phyloP scores from a whole-genome alignment of 2,797 vertebrate genomes.

The Rhincodon typus region DNA sequence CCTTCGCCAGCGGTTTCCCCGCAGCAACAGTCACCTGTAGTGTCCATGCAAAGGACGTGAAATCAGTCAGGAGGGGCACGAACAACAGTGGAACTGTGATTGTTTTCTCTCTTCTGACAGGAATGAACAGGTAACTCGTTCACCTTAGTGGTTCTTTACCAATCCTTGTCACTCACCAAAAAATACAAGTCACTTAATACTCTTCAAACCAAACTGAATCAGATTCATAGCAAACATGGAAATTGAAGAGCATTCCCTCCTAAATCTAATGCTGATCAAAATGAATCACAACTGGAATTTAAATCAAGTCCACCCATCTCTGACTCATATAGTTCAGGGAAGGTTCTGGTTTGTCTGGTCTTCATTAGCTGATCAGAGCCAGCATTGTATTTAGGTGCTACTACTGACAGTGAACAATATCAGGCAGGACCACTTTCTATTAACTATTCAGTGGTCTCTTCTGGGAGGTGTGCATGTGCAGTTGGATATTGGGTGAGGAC shows the following conservation, averaged over 20 bases:
- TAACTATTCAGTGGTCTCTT: not conserved
- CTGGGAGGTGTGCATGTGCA: not conserved
- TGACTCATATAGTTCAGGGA: not conserved
- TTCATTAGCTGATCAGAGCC: not conserved
- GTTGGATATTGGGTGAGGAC: not conserved
- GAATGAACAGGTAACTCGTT: not conserved
- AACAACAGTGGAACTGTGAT: conserved; percentile 23
- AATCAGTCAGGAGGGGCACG: conserved; percentile 21
- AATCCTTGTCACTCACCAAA: not conserved
- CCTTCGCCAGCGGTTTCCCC: conserved; percentile 60
- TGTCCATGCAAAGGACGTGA: conserved; percentile 63
- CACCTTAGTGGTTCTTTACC: not conserved
- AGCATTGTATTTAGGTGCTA: not conserved
- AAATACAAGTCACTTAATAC: not conserved
- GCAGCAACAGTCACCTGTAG: conserved; percentile 78
- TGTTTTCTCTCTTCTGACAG: not conserved
- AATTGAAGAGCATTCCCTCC: not conserved
- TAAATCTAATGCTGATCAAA: not conserved
- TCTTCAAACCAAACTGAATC: not conserved
- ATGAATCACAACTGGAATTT: not conserved
- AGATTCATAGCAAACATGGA: not conserved
- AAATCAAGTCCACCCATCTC: not conserved
- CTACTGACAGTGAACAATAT: not conserved
- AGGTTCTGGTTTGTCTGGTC: not conserved
- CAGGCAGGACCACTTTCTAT: not conserved